Base-by-base conservation (phyloP, 2,888 invertebrate genomes). In the Caenorhabditis afra region DNA sequence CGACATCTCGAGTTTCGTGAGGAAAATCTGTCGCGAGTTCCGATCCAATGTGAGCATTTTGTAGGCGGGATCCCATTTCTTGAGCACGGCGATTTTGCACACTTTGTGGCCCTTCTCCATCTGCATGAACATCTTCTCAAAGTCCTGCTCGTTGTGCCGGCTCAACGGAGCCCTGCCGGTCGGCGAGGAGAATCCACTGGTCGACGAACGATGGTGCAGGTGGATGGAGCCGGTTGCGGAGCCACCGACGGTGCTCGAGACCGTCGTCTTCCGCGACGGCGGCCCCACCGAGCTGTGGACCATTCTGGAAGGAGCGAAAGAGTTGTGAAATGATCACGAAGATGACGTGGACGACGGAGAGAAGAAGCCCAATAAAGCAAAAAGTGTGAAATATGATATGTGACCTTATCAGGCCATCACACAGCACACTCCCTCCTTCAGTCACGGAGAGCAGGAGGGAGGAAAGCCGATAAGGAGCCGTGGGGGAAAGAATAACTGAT, bases 61-160 rank as follows among this genome's bases (percentile, higher is more conserved):
- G 68, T 87, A 87, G 7, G 83, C 80, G 7, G 86, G 86, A 65
- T 90, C 90, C 86, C 88, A 89, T 73, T 87, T 87, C 68, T 89
- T 89, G 22, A 87, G 59, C 61, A 89, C 78, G 3, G 82, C 70
- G 67, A 89, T 59, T 67, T 88, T 87, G 79, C 87, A 87, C 10
- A 88, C 86, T 67, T 84, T 85, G 68, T 87, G 86, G 10, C 87
- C 87, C 53, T 87, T 87, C 58, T 87, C 87, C 87, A 87, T 87
- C 7, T 84, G 83, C 20, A 47, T 55, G 55, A 80, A 85, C 78
- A 85, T 82, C 81, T 87, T 86, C 23, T 81, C 83, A 22, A 86
- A 70, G 58, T 87, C 87, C 79, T 87, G 80, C 61, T 85, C 85
- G 49, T 81, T 77, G 35, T 75, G 76, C 39, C 81, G 61, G n/a